Conservation (phyloP, 2,888 invertebrate genomes). For the Chalcis sispes region DNA sequence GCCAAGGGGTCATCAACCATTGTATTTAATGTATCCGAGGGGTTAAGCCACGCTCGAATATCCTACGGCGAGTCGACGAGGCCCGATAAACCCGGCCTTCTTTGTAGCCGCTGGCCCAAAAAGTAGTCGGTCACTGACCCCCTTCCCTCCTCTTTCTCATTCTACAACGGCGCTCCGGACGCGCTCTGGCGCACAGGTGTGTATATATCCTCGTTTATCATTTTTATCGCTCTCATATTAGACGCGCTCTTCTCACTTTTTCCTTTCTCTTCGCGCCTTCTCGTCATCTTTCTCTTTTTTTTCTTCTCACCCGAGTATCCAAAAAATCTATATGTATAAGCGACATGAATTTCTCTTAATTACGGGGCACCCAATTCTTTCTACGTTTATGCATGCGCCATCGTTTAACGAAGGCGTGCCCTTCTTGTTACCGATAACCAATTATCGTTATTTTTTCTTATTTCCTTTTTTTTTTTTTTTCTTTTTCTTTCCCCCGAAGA, state of each 20-base stretch:
- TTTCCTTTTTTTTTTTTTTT: too few relatives aligned
- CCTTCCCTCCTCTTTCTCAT: not conserved
- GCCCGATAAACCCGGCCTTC: not conserved
- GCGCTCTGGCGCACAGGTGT: not conserved
- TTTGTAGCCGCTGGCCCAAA: conserved; percentile 47
- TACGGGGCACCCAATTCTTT: not conserved
- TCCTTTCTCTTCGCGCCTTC: too few relatives aligned
- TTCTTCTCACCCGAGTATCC: not conserved
- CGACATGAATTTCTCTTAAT: conserved; percentile 20
- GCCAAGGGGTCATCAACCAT: conserved; percentile 42
- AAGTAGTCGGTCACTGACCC: conserved; percentile 47
- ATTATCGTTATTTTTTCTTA: not conserved
- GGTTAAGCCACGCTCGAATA: conserved; percentile 15
- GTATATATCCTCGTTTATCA: conserved; percentile 16
- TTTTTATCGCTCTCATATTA: conserved; percentile 34
- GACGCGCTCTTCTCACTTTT: conserved; percentile 16
- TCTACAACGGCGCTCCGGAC: conserved; percentile 8
- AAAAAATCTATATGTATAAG: not conserved
- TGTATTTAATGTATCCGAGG: conserved; percentile 26
- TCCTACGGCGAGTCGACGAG: too few relatives aligned
- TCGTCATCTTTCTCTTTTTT: not conserved
- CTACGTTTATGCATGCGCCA: too few relatives aligned
- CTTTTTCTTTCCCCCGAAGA: not conserved
- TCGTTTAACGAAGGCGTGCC: conserved; percentile 9
- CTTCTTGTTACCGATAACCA: not conserved